Evolutionary conservation across 2,888 invertebrate genomes (phyloP).

Genomic region (Caenorhabditis macrosperma): DNA sequence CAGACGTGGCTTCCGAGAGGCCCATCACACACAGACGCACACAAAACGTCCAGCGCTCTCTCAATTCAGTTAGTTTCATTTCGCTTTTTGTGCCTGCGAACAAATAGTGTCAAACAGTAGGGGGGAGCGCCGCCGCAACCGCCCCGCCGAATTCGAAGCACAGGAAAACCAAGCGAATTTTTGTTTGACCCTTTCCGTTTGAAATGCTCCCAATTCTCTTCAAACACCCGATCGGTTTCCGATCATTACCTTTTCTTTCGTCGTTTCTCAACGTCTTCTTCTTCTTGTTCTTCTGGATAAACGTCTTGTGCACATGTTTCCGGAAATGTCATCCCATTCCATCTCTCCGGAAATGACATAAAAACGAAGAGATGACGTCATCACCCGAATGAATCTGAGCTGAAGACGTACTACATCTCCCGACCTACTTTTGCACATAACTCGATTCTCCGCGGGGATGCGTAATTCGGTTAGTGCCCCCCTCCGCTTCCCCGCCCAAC

Average conservation of each 20-base stretch:
- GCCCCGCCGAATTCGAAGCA: background rate
- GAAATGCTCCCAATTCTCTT: background rate
- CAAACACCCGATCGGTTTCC: constrained; percentile 7
- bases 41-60: background rate
- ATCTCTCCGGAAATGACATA: background rate
- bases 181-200: constrained; percentile 22
- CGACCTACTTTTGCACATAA: constrained; percentile 30
- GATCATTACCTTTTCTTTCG: background rate
- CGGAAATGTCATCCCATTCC: constrained; percentile 20
- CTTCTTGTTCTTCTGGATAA: too few relatives aligned
- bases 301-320: too few relatives aligned
- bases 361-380: constrained; percentile 19
- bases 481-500: constrained; percentile 6
- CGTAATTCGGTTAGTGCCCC: constrained; percentile 29
- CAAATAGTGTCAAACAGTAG: constrained; percentile 50
- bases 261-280: too few relatives aligned
- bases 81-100: constrained; percentile 13
- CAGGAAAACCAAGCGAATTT: constrained; percentile 15
- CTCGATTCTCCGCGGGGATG: constrained; percentile 19
- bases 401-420: constrained; percentile 17
- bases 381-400: constrained; percentile 20
- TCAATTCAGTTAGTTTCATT: background rate
- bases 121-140: background rate
- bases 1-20: too few relatives aligned
- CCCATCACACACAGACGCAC: too few relatives aligned